Percentiles rank a stretch among this genome's conserved stretches.
These are phyloP conservation scores for Indri indri DNA, from an alignment of 2,113 vertebrate species.

Conservation along the genomic window DNA sequence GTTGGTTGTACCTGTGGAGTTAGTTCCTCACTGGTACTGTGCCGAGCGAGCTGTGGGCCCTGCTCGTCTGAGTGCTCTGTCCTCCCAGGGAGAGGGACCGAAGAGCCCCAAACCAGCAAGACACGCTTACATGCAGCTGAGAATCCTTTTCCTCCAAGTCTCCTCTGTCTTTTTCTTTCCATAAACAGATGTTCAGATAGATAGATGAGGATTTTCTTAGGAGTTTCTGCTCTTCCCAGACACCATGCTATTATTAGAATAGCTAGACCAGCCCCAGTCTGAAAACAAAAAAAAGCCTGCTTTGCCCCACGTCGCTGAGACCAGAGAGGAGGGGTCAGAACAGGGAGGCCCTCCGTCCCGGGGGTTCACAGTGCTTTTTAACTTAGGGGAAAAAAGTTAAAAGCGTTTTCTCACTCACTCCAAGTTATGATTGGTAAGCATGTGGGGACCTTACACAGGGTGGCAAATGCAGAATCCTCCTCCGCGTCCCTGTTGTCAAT, in stretches of 20 bases:
- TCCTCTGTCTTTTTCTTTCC: not conserved
- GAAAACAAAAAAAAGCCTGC: not conserved
- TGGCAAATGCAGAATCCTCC: not conserved
- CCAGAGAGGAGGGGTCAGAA: not conserved
- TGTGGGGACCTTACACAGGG: not conserved
- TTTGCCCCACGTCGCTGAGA: slow-evolving; percentile 23
- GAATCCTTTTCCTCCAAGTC: not conserved
- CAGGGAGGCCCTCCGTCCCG: not conserved
- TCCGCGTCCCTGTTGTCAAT: not conserved
- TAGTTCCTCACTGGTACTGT: rapidly evolving
- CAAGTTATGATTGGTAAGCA: not conserved
- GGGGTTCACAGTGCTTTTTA: not conserved
- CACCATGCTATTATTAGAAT: slow-evolving; percentile 49
- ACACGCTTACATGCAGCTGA: not conserved
- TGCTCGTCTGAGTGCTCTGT: not conserved
- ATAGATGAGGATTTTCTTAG: slow-evolving; percentile 51
- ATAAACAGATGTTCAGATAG: slow-evolving; percentile 25
- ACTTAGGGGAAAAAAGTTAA: not conserved
- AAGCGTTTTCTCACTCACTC: not conserved
- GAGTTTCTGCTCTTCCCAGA: slow-evolving; percentile 41
- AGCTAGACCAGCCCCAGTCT: not conserved
- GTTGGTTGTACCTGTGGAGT: not conserved
- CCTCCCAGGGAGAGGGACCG: not conserved
- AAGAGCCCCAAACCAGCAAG: not conserved
- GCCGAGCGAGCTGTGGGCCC: not conserved